Base-by-base conservation (phyloP, 2,797 vertebrate genomes). In the Hypotaenidia philippensis region DNA sequence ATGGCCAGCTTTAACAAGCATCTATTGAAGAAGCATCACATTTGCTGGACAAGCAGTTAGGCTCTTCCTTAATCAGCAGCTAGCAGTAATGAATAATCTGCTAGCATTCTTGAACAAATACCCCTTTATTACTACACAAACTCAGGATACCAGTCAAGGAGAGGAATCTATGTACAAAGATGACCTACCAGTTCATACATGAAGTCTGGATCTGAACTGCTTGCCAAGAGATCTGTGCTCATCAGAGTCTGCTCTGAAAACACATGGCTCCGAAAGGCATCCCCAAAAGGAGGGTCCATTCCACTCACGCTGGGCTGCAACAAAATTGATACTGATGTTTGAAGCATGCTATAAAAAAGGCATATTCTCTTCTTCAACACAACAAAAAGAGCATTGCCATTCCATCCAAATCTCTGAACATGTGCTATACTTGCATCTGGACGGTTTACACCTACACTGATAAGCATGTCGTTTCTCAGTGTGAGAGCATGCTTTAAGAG, bases 201-300 rank as follows among this genome's bases (percentile, higher is more conserved):
- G 98, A 99, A 99, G 98, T 99, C 99, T 97, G 99, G 99, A 97
- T 99, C 99, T 65, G 99, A 99, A 98, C 98, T 99, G 98, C 98
- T 99, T 59, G 99, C 98, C 96, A 99, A 98, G 95, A 99, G 98
- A 96, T 99, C 99, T 40, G 99, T 99, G 98, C 99, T 99, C 98
- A 99, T 99, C 98, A 99, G 97, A 92, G 99, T 99, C 98, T 99
- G 99, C 98, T 99, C 99, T 96, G 99, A 99, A 98, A 99, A 99
- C 49, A 98, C 98, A 98, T 99, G 99, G 98, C 99, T 99, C 97
- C 99, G 99, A 99, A 99, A 99, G 97, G 99, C 99, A 84, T 99
- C 99, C 98, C 98, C 99, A 98, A 99, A 99, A 98, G 99, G 99
- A 98, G 99, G 99, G 96, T 99, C 99, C 99, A 99, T 99, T 98